Base-by-base conservation (phyloP, 2,113 vertebrate genomes). In the Andinoacara biseriatus region DNA sequence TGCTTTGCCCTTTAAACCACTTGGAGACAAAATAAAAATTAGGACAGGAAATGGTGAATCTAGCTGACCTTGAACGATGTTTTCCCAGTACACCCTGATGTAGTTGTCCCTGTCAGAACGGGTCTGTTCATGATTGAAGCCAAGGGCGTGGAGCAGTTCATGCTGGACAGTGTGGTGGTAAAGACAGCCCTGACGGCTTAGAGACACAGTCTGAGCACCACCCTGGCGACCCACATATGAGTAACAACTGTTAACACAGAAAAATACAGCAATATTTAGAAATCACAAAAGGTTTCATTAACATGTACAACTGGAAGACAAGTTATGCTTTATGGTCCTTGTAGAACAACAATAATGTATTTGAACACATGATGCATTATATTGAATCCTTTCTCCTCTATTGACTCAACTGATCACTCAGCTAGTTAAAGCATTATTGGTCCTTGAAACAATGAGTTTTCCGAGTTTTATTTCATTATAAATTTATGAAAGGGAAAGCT, bases 81-180 rank as follows among this genome's bases (percentile, higher is more conserved):
- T 95, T 3, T 95, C 46, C 88, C 83, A 91, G 31, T 81, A 29
- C 49, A 95, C 93, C 3, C 3, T 58, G 81, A 96, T 94, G 75
- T 82, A 5, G 59, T 7, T 35, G 85, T 95, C 95, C 18, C 95
- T 90, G 93, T 96, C 95, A 0, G 86, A 92, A 15, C 95, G 92
- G 1, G 91, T 93, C 83, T 96, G 95, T 3, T 96, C 95, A 0
- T 96, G 95, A 90, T 95, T 92, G 77, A 96, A 95, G 43, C 95
- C 95, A 0, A 95, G 87, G 3, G 94, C 92, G 5, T 96, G 95
- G 11, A 96, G 87, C 35, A 96, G 76, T 81, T 96, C 95, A 4
- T 96, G 95, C 40, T 94, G 94, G 22, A 95, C 82, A 0, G 93
- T 82, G 17, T 82, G 7, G 20, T 90, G 88, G 86, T 89, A 91